phyloP scores from a whole-genome alignment of 1,140 invertebrate genomes.

The Sitobion miscanthi region DNA sequence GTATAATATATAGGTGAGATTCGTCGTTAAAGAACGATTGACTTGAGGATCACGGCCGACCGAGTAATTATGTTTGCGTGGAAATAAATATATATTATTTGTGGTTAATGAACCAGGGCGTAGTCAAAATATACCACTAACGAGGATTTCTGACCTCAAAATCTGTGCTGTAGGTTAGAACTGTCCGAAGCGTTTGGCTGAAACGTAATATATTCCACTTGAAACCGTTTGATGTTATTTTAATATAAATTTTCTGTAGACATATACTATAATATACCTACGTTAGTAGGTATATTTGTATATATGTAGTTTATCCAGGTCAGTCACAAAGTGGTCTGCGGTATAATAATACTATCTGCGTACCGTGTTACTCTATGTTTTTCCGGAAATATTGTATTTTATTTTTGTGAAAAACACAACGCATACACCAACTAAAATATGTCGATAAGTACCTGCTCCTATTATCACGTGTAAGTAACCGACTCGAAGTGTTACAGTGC shows the following conservation, averaged over 20 bases:
- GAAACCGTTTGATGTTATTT: neutral
- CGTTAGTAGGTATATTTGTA: neutral
- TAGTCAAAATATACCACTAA: slow-evolving; percentile 38
- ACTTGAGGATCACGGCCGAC: slow-evolving; percentile 5
- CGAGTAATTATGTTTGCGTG: neutral
- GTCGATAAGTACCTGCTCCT: neutral
- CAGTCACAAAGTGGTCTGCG: neutral
- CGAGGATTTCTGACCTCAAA: slow-evolving; percentile 27
- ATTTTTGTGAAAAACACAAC: neutral
- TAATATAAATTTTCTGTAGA: neutral
- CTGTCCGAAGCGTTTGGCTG: neutral
- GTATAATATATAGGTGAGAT: neutral
- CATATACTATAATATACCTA: neutral
- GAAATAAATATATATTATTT: neutral
- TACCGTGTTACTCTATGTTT: neutral
- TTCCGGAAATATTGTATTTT: neutral
- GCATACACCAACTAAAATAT: too few relatives aligned
- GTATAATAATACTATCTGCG: neutral
- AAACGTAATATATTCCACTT: neutral
- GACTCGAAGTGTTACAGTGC: neutral
- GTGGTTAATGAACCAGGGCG: slow-evolving; percentile 14
- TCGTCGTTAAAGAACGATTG: slow-evolving; percentile 17
- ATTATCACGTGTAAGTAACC: neutral
- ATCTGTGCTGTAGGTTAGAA: neutral
- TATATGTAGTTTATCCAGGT: neutral